Evolutionary conservation across 2,113 vertebrate genomes (phyloP).

Genomic region (Nothobranchius furzeri): DNA sequence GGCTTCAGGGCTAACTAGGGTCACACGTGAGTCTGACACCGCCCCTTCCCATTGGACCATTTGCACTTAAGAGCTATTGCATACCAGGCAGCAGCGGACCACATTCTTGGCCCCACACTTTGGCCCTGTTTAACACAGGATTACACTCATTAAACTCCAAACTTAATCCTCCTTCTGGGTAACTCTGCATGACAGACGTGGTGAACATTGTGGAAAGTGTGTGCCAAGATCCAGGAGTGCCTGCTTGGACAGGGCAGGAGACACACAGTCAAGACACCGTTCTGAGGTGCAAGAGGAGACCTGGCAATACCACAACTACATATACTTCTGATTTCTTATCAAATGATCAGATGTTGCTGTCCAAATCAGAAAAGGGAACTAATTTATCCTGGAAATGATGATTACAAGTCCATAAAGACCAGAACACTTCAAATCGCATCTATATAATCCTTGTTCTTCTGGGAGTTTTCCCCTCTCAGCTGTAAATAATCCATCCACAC

Average conservation of each 20-base stretch:
- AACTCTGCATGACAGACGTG: constrained; percentile 80
- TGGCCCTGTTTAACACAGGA: constrained; percentile 81
- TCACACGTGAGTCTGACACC: constrained; percentile 71
- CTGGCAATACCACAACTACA: constrained; percentile 21
- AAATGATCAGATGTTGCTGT: not conserved
- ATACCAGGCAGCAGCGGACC: constrained; percentile 74
- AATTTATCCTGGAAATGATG: constrained; percentile 24
- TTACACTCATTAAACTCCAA: constrained; percentile 84
- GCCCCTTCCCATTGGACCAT: constrained; percentile 43
- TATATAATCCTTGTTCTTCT: constrained; percentile 25
- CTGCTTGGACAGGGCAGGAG: constrained; percentile 59
- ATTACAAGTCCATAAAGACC: constrained; percentile 6
- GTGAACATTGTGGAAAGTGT: constrained; percentile 84
- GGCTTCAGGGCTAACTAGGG: constrained; percentile 45
- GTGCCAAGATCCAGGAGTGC: constrained; percentile 71
- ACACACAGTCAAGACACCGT: constrained; percentile 75
- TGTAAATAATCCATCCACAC: constrained; percentile 40
- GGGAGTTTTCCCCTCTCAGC: not conserved
- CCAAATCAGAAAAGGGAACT: constrained; percentile 1
- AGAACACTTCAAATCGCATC: too few relatives aligned
- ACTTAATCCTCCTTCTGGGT: constrained; percentile 81
- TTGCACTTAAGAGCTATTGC: constrained; percentile 68
- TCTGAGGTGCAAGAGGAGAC: constrained; percentile 62
- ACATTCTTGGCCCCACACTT: constrained; percentile 78
- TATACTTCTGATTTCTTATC: not conserved